Evolutionary conservation across 2,888 invertebrate species (phyloP).

Genomic region (Philopedon plagiatum): DNA sequence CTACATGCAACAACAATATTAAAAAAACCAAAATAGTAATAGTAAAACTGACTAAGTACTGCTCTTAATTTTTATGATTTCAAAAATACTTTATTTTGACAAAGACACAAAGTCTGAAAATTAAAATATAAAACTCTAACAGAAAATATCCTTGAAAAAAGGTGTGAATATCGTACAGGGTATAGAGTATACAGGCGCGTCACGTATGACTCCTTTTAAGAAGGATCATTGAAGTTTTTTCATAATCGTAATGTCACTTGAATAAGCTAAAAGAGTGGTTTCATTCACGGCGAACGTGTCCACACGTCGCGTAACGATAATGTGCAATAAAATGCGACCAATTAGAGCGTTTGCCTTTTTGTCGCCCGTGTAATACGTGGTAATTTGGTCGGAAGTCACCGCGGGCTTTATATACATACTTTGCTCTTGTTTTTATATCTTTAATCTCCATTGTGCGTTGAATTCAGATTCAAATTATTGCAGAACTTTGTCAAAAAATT

Average conservation of each 20-base stretch:
- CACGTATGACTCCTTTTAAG: not conserved
- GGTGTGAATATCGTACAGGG: not conserved
- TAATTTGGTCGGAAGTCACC: constrained; percentile 35
- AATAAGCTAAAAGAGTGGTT: constrained; percentile 1
- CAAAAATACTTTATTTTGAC: too few species aligned
- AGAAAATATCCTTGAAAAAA: not conserved
- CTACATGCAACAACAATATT: too few species aligned
- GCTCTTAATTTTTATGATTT: too few species aligned
- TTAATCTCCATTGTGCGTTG: constrained; percentile 26
- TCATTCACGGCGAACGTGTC: constrained; percentile 29
- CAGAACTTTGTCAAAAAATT: too few species aligned
- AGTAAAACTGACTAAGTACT: too few species aligned
- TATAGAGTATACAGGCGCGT: not conserved
- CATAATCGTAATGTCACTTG: not conserved
- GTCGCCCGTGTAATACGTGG: constrained; percentile 36
- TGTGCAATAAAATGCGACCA: constrained; percentile 46
- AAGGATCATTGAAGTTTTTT: not conserved
- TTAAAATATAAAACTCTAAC: too few species aligned
- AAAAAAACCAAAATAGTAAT: too few species aligned
- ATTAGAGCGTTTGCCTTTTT: constrained; percentile 48
- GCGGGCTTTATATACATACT: constrained; percentile 37
- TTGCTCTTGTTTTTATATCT: constrained; percentile 32
- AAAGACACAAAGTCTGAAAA: too few species aligned
- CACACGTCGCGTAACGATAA: constrained; percentile 42
- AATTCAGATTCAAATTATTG: constrained; percentile 10